phyloP scores from a whole-genome alignment of 2,888 invertebrate genomes.

The Physocephala rufipes region DNA sequence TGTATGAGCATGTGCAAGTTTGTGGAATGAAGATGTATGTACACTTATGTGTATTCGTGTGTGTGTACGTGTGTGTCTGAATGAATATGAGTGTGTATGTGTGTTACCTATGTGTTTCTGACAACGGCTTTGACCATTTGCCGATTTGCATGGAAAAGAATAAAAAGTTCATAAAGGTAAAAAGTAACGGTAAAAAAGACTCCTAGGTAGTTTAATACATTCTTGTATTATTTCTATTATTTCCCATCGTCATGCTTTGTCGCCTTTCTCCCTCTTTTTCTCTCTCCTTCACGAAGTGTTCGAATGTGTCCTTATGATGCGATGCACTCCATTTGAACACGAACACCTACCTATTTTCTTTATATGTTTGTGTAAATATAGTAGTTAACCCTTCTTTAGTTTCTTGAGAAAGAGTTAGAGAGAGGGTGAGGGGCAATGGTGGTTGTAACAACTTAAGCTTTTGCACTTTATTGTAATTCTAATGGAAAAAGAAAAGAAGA shows the following conservation, averaged over 20 bases:
- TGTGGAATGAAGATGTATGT: slow-evolving; percentile 17
- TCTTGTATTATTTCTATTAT: neutral
- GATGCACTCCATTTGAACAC: slow-evolving; percentile 8
- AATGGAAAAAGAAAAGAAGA: slow-evolving; percentile 15
- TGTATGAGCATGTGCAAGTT: slow-evolving; percentile 14
- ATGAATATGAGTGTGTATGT: slow-evolving; percentile 22
- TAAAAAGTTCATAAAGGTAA: slow-evolving; percentile 22
- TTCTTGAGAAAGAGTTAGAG: neutral
- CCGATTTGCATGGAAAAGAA: slow-evolving; percentile 28
- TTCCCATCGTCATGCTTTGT: too few relatives aligned
- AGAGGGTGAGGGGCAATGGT: neutral
- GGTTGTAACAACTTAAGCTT: neutral
- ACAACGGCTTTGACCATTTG: slow-evolving; percentile 43
- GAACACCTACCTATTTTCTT: neutral
- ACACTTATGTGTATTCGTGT: neutral
- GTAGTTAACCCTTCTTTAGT: neutral
- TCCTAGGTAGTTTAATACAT: neutral
- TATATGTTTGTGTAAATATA: slow-evolving; percentile 1
- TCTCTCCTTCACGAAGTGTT: too few relatives aligned
- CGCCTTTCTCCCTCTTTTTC: too few relatives aligned
- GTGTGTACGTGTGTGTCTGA: slow-evolving; percentile 18
- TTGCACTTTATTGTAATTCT: slow-evolving; percentile 8
- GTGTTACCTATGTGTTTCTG: neutral
- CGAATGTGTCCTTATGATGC: neutral
- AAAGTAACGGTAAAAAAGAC: slow-evolving; percentile 22